These are phyloP conservation scores for Python bivittatus DNA, from an alignment of 2,113 vertebrate species.

Conservation along the genomic window DNA sequence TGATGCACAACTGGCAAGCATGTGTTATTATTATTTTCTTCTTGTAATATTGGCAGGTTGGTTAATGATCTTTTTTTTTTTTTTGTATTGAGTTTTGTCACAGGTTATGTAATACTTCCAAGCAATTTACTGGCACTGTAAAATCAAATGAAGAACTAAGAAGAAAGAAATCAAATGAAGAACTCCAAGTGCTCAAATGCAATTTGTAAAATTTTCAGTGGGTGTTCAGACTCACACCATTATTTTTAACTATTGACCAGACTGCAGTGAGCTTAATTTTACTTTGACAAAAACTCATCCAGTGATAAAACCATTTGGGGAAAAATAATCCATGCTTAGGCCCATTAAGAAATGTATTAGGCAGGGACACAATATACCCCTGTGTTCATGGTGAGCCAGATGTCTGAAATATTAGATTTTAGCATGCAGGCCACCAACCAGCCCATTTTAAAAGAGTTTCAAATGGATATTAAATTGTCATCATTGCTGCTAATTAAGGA, in stretches of 20 bases:
- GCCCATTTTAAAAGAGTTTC: not conserved
- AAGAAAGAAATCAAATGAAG: slow-evolving; percentile 30
- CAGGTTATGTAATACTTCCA: slow-evolving; percentile 26
- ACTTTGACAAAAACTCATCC: not conserved
- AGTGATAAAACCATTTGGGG: not conserved
- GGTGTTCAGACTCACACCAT: not conserved
- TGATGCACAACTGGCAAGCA: slow-evolving; percentile 39
- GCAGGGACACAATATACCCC: not conserved
- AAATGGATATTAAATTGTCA: not conserved
- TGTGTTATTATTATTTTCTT: slow-evolving; percentile 19
- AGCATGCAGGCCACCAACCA: not conserved
- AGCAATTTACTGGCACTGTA: slow-evolving; percentile 37
- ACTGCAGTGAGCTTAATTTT: not conserved
- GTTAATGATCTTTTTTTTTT: slow-evolving; percentile 63
- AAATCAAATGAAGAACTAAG: slow-evolving; percentile 36
- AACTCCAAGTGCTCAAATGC: slow-evolving; percentile 18
- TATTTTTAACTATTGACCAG: slow-evolving; percentile 3
- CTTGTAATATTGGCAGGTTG: slow-evolving; percentile 52
- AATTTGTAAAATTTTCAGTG: not conserved
- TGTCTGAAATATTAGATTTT: not conserved
- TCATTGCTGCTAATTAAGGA: not conserved
- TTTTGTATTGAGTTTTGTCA: slow-evolving; percentile 59
- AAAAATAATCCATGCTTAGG: not conserved
- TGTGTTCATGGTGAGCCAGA: not conserved
- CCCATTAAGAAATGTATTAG: not conserved